Evolutionary conservation across 2,888 invertebrate genomes (phyloP), one percentile per base, ranked within the genome.

Genomic region (Meganola albula): DNA sequence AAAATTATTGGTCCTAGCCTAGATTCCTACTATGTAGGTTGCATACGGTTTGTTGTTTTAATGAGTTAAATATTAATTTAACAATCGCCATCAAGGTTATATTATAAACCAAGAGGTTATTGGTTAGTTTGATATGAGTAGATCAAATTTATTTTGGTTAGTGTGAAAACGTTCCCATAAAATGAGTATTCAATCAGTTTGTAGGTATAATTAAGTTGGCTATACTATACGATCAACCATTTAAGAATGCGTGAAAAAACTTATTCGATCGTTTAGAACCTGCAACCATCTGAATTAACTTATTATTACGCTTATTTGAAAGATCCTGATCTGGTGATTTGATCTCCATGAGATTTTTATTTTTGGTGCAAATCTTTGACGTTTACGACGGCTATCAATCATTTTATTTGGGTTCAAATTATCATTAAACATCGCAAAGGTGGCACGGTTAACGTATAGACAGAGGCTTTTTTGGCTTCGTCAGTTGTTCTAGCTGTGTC

Each of bases 371-470:
- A 58, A 54, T 60, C 57, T 64, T 65, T 71, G 72, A 72, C 64
- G 63, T 67, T 65, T 66, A 72, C 64, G 69, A 71, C 42, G 62
- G 58, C 64, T 48, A 74, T 74, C 72, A 65, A 73, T 73, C 74
- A 73, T 61, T 48, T 23, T 48, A 53, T 43, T 46, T 58, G 65
- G 63, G 63, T 63, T 63, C 70, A 61, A 71, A 73, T 71, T 70
- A 71, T 68, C 64, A 61, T 68, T 63, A 63, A 72, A 56, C 57
- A 52, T 49, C 46, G 44, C 57, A 55, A 48, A 56, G 44, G 49
- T 44, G 61, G 60, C 54, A 51, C 53, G 56, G 59, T 60, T 68
- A 56, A 63, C 58, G 59, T 56, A 63, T 59, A 52, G 55, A 50
- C 50, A 62, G 48, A 34, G 52, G 44, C 49, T 56, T 57, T n/a